phyloP scores from a whole-genome alignment of 2,113 vertebrate species.

The Bubo bubo region DNA sequence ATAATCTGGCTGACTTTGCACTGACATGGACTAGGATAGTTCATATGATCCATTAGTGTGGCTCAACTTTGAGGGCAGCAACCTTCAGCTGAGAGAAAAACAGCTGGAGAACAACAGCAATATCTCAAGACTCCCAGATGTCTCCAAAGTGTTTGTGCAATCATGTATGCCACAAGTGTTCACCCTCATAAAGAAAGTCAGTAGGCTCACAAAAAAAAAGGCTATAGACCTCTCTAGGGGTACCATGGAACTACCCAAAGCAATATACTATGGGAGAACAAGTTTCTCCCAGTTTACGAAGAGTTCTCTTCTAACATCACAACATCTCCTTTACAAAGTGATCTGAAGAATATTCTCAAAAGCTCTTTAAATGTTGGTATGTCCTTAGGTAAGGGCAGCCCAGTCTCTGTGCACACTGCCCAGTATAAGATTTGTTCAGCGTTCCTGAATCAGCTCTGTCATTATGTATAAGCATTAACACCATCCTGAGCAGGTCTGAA shows the following conservation, averaged over 20 bases:
- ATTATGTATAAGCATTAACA: neutral
- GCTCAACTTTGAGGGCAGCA: neutral
- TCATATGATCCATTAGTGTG: neutral
- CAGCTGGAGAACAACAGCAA: neutral
- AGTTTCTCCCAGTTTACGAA: neutral
- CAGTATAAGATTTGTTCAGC: neutral
- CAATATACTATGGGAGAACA: neutral
- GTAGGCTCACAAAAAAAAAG: neutral
- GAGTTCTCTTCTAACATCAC: neutral
- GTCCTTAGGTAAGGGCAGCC: neutral
- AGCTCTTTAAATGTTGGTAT: neutral
- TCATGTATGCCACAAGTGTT: neutral
- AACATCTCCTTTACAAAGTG: neutral
- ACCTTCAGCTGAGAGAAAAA: neutral
- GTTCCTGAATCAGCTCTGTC: neutral
- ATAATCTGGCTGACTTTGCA: constrained; percentile 1
- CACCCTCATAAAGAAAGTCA: neutral
- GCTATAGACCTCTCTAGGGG: neutral
- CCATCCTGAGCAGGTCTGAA: neutral
- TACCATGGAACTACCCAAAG: neutral
- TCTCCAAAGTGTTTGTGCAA: neutral
- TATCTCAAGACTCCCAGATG: neutral
- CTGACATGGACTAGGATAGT: neutral
- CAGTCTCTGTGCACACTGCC: neutral
- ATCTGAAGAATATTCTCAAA: neutral